Percentiles rank a stretch among this genome's conserved stretches.
These are phyloP conservation scores for Dugesia japonica DNA, from an alignment of 2,888 invertebrate species.

Conservation along the genomic window DNA sequence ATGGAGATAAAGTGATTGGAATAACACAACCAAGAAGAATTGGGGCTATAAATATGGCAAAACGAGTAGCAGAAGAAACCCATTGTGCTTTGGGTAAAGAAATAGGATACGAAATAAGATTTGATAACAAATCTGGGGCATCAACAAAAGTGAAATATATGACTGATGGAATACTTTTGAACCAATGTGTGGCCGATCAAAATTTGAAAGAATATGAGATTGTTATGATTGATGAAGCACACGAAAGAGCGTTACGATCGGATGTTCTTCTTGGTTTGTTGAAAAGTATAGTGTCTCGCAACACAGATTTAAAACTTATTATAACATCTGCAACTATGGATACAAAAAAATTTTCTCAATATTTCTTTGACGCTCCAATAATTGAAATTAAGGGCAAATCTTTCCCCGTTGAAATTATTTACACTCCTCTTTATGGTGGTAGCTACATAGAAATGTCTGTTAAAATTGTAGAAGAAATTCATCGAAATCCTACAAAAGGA, in stretches of 20 bases:
- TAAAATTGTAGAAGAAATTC: slow-evolving; percentile 79
- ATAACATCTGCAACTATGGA: slow-evolving; percentile 99
- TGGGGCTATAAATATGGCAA: not conserved
- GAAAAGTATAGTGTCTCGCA: slow-evolving; percentile 50
- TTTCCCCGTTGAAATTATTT: slow-evolving; percentile 83
- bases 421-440: slow-evolving; percentile 79
- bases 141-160: slow-evolving; percentile 42
- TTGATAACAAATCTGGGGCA: slow-evolving; percentile 36
- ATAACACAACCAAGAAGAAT: not conserved
- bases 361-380: slow-evolving; percentile 92
- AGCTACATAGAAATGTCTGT: slow-evolving; percentile 97
- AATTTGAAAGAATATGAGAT: slow-evolving; percentile 37
- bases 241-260: slow-evolving; percentile 45
- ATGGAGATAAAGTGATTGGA: not conserved
- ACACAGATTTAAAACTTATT: slow-evolving; percentile 56
- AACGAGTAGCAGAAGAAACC: slow-evolving; percentile 38
- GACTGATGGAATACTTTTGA: slow-evolving; percentile 45
- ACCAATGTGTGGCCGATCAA: slow-evolving; percentile 41
- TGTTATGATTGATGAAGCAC: slow-evolving; percentile 42
- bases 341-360: slow-evolving; percentile 81
- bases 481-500: slow-evolving; percentile 50
- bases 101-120: slow-evolving; percentile 43
- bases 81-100: slow-evolving; percentile 39
- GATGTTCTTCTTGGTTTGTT: slow-evolving; percentile 47
- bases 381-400: slow-evolving; percentile 91